Conservation (phyloP, 2,113 vertebrate species). For the Murina feae region DNA sequence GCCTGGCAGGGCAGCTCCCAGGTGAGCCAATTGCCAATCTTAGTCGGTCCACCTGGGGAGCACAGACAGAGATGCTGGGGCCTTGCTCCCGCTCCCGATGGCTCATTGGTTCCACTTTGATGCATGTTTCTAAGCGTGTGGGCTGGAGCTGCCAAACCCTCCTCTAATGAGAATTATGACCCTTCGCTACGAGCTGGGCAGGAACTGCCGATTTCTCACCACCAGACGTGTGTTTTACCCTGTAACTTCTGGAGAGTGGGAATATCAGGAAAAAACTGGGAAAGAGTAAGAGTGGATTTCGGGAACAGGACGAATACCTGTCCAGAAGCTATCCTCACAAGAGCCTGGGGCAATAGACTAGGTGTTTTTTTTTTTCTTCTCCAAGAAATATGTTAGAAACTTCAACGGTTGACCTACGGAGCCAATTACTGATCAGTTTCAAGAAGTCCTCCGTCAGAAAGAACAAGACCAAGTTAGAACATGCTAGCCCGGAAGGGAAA, state of each 20-base stretch:
- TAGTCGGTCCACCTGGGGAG: conserved; percentile 30
- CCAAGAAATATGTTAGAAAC: not conserved
- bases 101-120: conserved; percentile 67
- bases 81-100: conserved; percentile 47
- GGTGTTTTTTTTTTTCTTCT: no score
- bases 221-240: not conserved
- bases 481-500: not conserved
- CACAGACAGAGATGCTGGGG: not conserved
- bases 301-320: not conserved
- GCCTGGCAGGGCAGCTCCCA: not conserved
- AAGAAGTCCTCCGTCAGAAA: not conserved
- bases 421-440: not conserved
- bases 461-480: not conserved
- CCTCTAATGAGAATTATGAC: conserved; percentile 47
- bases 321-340: not conserved
- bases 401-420: not conserved
- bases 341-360: not conserved
- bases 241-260: conserved; percentile 10
- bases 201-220: conserved; percentile 39
- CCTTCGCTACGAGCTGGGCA: conserved; percentile 62
- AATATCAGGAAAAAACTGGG: not conserved
- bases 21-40: no score
- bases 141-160: conserved; percentile 51
- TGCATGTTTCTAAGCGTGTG: conserved; percentile 53
- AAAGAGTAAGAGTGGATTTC: not conserved